Percentiles rank a stretch among this genome's conserved stretches.
phyloP scores from a whole-genome alignment of 2,113 vertebrate genomes.

The Serilophus lunatus region DNA sequence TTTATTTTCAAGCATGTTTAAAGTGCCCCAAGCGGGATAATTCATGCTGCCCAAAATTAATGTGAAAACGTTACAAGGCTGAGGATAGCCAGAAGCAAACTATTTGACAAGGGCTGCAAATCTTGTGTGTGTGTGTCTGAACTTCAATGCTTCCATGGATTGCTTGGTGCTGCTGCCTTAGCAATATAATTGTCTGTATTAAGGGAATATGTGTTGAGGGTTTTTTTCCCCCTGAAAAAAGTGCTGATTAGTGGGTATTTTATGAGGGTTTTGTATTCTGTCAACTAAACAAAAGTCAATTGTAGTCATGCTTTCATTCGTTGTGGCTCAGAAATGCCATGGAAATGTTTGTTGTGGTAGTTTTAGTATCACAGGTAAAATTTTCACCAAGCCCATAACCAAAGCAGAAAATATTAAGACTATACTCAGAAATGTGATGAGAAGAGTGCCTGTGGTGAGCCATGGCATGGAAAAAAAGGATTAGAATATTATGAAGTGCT shows the following conservation, averaged over 20 bases:
- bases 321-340: not conserved
- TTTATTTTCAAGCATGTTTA: constrained; percentile 47
- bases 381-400: not conserved
- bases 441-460: not conserved
- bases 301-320: not conserved
- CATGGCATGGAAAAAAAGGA: not conserved
- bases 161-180: not conserved
- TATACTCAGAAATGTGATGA: not conserved
- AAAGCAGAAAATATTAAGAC: not conserved
- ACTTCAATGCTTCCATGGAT: not conserved
- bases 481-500: not conserved
- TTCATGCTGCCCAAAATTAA: constrained; percentile 41
- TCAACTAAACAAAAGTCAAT: not conserved
- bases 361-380: not conserved
- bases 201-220: not conserved
- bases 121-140: not conserved
- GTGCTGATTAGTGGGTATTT: not conserved
- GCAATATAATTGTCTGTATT: not conserved
- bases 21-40: constrained; percentile 34
- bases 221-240: not conserved
- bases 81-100: constrained; percentile 30
- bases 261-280: not conserved
- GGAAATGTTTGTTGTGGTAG: not conserved
- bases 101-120: constrained; percentile 25
- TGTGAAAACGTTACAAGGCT: not conserved